These are phyloP conservation scores for Rhinolophus ferrumequinum DNA, from an alignment of 2,113 vertebrate genomes.

Conservation along the genomic window DNA sequence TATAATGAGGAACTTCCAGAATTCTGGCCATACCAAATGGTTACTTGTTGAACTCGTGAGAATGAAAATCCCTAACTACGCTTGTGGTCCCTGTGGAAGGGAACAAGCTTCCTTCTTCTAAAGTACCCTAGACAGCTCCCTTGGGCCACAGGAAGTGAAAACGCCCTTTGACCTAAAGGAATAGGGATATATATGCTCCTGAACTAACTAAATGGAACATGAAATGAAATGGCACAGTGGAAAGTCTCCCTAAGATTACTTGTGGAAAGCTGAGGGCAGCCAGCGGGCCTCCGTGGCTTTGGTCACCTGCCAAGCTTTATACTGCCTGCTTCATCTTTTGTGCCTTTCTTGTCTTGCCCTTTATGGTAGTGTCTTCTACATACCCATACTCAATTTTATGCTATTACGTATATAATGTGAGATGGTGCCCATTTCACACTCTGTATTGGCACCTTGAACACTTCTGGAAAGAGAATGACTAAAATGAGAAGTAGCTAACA, in stretches of 20 bases:
- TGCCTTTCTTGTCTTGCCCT: not conserved
- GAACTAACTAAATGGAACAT: not conserved
- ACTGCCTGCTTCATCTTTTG: not conserved
- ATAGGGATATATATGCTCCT: not conserved
- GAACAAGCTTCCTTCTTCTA: not conserved
- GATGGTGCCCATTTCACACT: conserved; percentile 17
- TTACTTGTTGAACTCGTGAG: conserved; percentile 24
- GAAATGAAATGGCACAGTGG: not conserved
- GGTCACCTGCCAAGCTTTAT: not conserved
- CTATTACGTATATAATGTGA: not conserved
- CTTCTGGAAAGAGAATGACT: conserved; percentile 21
- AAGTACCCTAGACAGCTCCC: not conserved
- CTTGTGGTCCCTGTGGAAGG: not conserved
- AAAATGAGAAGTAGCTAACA: not conserved
- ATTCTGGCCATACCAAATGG: not conserved
- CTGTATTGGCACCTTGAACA: not conserved
- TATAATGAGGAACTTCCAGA: not conserved
- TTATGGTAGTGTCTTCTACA: not conserved
- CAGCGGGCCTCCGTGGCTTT: not conserved
- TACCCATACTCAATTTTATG: not conserved
- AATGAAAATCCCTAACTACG: conserved; percentile 27
- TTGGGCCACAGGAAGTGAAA: not conserved
- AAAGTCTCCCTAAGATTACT: not conserved
- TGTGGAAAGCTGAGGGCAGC: not conserved
- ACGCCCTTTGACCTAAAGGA: not conserved